phyloP scores from a whole-genome alignment of 2,888 invertebrate species.

The Protonemura montana region DNA sequence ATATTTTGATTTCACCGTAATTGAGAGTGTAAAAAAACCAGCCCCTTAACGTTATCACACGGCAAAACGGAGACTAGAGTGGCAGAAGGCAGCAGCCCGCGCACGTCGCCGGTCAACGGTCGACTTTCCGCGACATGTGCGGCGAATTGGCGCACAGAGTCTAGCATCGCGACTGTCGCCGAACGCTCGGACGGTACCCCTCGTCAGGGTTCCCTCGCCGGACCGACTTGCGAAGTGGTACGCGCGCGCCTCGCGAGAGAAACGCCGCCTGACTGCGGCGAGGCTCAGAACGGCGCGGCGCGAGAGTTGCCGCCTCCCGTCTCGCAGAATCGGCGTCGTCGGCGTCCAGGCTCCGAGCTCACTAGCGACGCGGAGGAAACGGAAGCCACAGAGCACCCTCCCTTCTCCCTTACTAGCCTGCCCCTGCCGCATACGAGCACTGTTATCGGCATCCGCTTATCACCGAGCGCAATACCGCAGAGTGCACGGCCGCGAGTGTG shows the following conservation, averaged over 20 bases:
- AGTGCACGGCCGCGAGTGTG: not conserved
- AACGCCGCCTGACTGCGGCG: not conserved
- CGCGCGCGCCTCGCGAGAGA: not conserved
- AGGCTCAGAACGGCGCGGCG: not conserved
- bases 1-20: not conserved
- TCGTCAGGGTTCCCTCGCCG: not conserved
- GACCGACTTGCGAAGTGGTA: not conserved
- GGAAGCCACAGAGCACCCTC: constrained; percentile 26
- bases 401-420: not conserved
- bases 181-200: not conserved
- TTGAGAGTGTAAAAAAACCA: not conserved
- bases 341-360: not conserved
- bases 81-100: not conserved
- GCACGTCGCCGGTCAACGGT: not conserved
- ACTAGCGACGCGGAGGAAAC: constrained; percentile 3
- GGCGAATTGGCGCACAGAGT: not conserved
- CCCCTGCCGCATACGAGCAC: too few species aligned
- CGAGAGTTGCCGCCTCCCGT: not conserved
- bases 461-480: too few species aligned
- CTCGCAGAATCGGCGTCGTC: not conserved
- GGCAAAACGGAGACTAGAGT: not conserved
- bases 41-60: not conserved
- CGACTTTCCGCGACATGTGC: not conserved
- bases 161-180: not conserved
- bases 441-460: too few species aligned